A percentile compares a stretch with the other conserved stretches of the same genome.
phyloP scores from a whole-genome alignment of 1,140 invertebrate genomes.

The Cotesia glomerata region DNA sequence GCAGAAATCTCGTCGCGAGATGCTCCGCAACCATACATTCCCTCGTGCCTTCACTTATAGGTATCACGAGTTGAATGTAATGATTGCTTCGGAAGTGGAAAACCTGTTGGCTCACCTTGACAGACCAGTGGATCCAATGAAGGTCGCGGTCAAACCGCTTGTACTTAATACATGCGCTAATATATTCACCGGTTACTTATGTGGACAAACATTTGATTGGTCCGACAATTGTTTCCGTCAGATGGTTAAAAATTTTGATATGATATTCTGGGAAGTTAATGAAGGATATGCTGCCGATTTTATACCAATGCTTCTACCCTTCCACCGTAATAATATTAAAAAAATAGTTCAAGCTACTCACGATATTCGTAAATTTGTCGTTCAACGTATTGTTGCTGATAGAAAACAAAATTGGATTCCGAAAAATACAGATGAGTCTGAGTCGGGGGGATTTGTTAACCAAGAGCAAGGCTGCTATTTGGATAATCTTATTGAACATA shows the following conservation, averaged over 20 bases:
- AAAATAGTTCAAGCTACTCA: conserved; percentile 73
- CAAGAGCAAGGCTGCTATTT: conserved; percentile 64
- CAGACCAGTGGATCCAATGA: conserved; percentile 42
- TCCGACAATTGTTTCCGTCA: conserved; percentile 71
- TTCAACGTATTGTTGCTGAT: conserved; percentile 73
- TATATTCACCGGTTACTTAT: conserved; percentile 86
- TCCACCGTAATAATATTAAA: conserved; percentile 73
- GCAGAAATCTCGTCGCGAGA: conserved; percentile 78
- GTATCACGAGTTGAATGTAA: conserved; percentile 71
- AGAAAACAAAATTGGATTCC: conserved; percentile 66
- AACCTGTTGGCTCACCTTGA: conserved; percentile 67
- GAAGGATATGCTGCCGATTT: conserved; percentile 88
- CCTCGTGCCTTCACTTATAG: conserved; percentile 75
- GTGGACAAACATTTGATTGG: conserved; percentile 74
- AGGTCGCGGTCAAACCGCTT: conserved; percentile 65
- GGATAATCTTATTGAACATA: conserved; percentile 75
- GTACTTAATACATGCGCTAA: conserved; percentile 78
- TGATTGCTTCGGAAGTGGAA: conserved; percentile 69
- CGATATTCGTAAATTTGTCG: conserved; percentile 77
- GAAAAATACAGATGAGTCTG: conserved; percentile 49
- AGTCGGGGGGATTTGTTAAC: conserved; percentile 30
- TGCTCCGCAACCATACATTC: conserved; percentile 78
- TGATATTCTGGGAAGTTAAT: conserved; percentile 90
- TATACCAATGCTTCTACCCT: conserved; percentile 80
- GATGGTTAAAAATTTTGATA: conserved; percentile 78